Conservation (phyloP, 2,113 vertebrate species). For the Gallinago media region DNA sequence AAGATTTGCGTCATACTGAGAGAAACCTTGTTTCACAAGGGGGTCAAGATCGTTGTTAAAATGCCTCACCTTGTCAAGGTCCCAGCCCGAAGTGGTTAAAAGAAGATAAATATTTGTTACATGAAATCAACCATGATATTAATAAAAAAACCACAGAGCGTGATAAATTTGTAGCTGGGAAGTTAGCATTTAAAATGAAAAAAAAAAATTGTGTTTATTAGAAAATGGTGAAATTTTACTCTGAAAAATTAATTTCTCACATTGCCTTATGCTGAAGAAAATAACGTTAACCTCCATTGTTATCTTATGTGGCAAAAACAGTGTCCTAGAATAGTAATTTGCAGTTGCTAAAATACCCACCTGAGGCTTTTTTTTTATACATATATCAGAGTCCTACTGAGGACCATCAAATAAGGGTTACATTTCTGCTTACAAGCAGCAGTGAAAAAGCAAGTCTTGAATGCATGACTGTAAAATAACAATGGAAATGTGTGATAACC, state of each 20-base stretch:
- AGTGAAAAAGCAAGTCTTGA: neutral
- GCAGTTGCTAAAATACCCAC: neutral
- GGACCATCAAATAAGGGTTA: neutral
- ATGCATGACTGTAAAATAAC: neutral
- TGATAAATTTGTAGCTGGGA: neutral
- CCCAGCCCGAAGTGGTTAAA: neutral
- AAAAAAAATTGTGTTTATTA: neutral
- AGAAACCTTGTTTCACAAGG: constrained; percentile 28
- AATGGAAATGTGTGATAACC: neutral
- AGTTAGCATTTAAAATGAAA: neutral
- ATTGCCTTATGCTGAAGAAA: neutral
- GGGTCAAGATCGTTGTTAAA: constrained; percentile 13
- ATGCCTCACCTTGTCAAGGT: constrained; percentile 26
- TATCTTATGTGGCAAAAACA: neutral
- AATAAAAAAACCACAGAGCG: neutral
- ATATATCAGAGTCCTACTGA: neutral
- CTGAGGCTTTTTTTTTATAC: neutral
- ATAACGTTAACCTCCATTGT: neutral
- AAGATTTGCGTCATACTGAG: constrained; percentile 47
- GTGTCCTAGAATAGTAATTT: neutral
- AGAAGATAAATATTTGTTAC: constrained; percentile 14
- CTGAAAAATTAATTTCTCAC: neutral
- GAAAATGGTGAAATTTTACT: neutral
- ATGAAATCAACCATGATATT: neutral
- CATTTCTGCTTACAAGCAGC: neutral